A percentile compares a stretch with the other conserved stretches of the same genome.
These are phyloP conservation scores for Argyra leucocephala DNA, from an alignment of 2,888 invertebrate genomes.

Conservation along the genomic window DNA sequence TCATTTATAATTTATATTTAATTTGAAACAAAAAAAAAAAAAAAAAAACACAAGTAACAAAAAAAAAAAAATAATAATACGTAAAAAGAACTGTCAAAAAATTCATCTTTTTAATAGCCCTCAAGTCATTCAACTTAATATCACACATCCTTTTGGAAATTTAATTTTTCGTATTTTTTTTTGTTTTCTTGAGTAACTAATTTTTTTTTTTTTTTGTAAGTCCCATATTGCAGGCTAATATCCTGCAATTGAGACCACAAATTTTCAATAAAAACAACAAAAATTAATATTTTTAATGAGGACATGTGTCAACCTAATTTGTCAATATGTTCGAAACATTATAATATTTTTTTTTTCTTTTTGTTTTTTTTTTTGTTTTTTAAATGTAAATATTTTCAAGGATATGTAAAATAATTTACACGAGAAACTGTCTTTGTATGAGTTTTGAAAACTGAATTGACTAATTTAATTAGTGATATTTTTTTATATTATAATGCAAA, in stretches of 20 bases:
- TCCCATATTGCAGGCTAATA: neutral
- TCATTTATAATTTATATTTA: neutral
- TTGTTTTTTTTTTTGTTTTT: too few relatives aligned
- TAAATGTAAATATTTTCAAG: too few relatives aligned
- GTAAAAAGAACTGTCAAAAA: conserved; percentile 1
- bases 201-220: neutral
- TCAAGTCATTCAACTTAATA: neutral
- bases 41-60: too few relatives aligned
- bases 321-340: neutral
- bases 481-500: too few relatives aligned
- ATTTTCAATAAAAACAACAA: neutral
- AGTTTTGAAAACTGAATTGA: too few relatives aligned
- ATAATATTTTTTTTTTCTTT: neutral
- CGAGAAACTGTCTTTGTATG: too few relatives aligned
- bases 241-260: conserved; percentile 2
- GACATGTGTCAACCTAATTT: conserved; percentile 4
- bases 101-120: conserved; percentile 6
- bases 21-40: too few relatives aligned
- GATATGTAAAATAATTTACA: too few relatives aligned
- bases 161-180: neutral
- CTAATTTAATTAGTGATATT: too few relatives aligned
- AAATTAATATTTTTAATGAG: neutral
- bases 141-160: neutral
- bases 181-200: too few relatives aligned
- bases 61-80: too few relatives aligned